Evolutionary conservation across 2,888 invertebrate genomes (phyloP).

Genomic region (Drosophila falleni): DNA sequence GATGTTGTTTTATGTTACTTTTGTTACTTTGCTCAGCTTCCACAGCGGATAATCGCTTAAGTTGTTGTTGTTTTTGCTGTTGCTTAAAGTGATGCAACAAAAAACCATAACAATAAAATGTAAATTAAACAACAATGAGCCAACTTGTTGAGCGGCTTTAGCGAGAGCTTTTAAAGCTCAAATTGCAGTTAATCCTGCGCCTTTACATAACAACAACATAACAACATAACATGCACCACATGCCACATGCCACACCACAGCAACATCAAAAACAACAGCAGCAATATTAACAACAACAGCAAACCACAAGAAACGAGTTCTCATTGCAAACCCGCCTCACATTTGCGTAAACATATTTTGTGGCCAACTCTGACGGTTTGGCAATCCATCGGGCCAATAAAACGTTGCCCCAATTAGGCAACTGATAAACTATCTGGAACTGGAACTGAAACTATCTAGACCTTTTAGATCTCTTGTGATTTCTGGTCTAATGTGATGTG

Average conservation of each 20-base stretch:
- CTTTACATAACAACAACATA: constrained; percentile 58
- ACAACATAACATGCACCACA: not conserved
- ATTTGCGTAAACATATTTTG: constrained; percentile 59
- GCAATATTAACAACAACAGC: not conserved
- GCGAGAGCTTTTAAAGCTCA: constrained; percentile 10
- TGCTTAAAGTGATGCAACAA: constrained; percentile 19
- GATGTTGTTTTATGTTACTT: constrained; percentile 31
- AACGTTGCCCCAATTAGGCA: constrained; percentile 58
- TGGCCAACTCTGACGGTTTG: constrained; percentile 21
- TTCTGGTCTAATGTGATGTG: constrained; percentile 3
- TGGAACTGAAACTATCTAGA: constrained; percentile 10
- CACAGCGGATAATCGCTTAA: constrained; percentile 6
- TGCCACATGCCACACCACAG: constrained; percentile 4
- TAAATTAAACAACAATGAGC: constrained; percentile 57
- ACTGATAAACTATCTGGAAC: constrained; percentile 26
- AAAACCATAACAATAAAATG: constrained; percentile 63
- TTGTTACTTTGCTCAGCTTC: constrained; percentile 15
- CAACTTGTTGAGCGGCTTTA: constrained; percentile 23
- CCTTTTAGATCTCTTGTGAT: not conserved
- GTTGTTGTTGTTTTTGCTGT: constrained; percentile 4
- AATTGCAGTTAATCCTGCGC: constrained; percentile 45
- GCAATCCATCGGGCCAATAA: constrained; percentile 31
- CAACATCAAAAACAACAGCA: not conserved
- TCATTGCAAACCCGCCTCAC: constrained; percentile 39
- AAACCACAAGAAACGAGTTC: constrained; percentile 61